Evolutionary conservation across 2,797 vertebrate species (phyloP).

Genomic region (Cryptoprocta ferox): DNA sequence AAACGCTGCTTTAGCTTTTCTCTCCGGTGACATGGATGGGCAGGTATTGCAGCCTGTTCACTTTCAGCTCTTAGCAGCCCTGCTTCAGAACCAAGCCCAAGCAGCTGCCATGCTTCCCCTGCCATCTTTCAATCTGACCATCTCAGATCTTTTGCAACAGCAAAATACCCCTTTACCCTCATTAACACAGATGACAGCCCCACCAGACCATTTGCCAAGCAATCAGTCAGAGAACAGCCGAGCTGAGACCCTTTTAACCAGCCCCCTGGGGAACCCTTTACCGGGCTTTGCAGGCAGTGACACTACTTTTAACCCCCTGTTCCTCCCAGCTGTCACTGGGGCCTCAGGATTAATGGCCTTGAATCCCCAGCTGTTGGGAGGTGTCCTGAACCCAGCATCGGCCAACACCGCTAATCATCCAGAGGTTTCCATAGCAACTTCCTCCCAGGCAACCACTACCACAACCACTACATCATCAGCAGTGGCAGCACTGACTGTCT

Average conservation of each 20-base stretch:
- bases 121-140: conserved; percentile 88
- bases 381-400: conserved; percentile 88
- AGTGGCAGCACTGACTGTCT: conserved; percentile 92
- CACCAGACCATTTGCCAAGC: conserved; percentile 87
- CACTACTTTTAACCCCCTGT: conserved; percentile 87
- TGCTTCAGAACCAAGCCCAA: conserved; percentile 90
- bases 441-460: conserved; percentile 92
- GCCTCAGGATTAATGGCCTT: conserved; percentile 89
- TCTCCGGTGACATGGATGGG: conserved; percentile 88
- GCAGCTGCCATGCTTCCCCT: conserved; percentile 88
- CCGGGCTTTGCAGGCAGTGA: conserved; percentile 86
- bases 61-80: conserved; percentile 89
- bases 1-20: conserved; percentile 89
- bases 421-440: conserved; percentile 95
- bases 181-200: conserved; percentile 85
- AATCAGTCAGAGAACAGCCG: conserved; percentile 85
- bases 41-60: conserved; percentile 89
- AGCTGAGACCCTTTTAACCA: conserved; percentile 88
- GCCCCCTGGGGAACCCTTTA: conserved; percentile 85
- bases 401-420: conserved; percentile 94
- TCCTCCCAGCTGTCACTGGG: conserved; percentile 87
- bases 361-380: conserved; percentile 92
- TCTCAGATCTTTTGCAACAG: conserved; percentile 88
- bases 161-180: conserved; percentile 86
- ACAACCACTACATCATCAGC: conserved; percentile 93